Base-by-base conservation (phyloP, 2,888 invertebrate genomes). In the Alcis repandata region DNA sequence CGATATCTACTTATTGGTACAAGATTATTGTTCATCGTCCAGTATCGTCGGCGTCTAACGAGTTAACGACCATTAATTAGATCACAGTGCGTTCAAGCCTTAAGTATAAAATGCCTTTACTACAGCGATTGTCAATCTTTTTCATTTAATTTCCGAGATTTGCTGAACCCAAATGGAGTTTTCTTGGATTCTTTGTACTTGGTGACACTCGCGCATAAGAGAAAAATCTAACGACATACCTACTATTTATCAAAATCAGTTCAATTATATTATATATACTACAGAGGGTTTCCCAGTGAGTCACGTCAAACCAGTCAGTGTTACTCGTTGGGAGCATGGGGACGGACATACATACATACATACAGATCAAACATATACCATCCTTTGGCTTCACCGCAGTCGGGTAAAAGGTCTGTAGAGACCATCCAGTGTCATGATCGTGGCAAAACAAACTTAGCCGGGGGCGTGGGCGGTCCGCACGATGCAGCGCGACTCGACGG, bases 371-470 rank as follows among this genome's bases (percentile, higher is more conserved):
- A n/a, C n/a, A n/a, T n/a, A n/a, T n/a, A n/a, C n/a, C n/a, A n/a
- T n/a, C n/a, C n/a, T n/a, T n/a, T n/a, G n/a, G n/a, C n/a, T n/a
- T n/a, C n/a, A n/a, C n/a, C 13, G 10, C 36, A 4, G 13, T n/a
- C 9, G 9, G 15, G 17, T 43, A 52, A 63, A 60, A 43, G 46
- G 13, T 43, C 41, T 22, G 41, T 36, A 40, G 15, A 54, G 36
- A 27, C 62, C 32, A 49, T 49, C 45, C 22, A 45, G n/a, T 36
- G 32, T 36, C 33, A 32, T 32, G 61, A 33, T 51, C 49, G 62
- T 48, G 58, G 63, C 51, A 87, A 86, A 90, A 89, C 90, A 89
- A 91, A 91, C 90, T 87, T 57, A 32, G 68, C 70, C 68, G 59
- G 49, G 74, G 72, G 81, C 88, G 87, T 63, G 69, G 82, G 91